phyloP scores from a whole-genome alignment of 1,140 invertebrate species.

The Antheraea pernyi region DNA sequence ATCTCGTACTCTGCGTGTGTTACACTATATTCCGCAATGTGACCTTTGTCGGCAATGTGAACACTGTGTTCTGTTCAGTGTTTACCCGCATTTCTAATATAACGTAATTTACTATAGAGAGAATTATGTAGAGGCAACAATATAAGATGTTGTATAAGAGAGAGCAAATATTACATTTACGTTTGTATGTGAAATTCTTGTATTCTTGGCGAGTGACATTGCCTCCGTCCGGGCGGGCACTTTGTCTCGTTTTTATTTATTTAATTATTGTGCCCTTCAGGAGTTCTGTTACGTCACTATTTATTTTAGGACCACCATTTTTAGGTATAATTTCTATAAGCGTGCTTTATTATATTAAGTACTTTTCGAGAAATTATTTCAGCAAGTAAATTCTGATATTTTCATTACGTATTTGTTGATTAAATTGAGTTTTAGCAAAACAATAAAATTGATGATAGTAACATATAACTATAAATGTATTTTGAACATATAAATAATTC shows the following conservation, averaged over 20 bases:
- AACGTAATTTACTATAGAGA: neutral
- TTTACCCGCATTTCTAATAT: neutral
- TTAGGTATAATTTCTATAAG: too few species aligned
- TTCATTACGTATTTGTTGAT: too few species aligned
- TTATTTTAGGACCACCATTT: neutral
- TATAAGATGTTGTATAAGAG: neutral
- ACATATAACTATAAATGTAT: too few species aligned
- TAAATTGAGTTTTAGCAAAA: too few species aligned
- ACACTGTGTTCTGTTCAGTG: neutral
- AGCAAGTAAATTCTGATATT: too few species aligned
- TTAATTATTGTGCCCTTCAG: neutral
- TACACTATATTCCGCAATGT: neutral
- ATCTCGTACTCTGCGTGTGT: neutral
- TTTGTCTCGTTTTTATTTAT: neutral
- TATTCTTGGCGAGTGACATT: neutral
- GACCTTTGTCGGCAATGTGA: neutral
- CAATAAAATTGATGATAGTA: too few species aligned
- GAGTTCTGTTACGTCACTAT: neutral
- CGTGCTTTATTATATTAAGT: too few species aligned
- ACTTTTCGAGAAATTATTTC: too few species aligned
- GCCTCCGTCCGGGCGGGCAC: neutral
- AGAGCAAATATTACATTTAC: neutral
- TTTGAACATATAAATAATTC: too few species aligned
- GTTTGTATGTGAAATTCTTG: neutral
- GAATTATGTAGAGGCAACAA: neutral